Evolutionary conservation across 2,113 vertebrate genomes (phyloP).

Genomic region (Struthio camelus): DNA sequence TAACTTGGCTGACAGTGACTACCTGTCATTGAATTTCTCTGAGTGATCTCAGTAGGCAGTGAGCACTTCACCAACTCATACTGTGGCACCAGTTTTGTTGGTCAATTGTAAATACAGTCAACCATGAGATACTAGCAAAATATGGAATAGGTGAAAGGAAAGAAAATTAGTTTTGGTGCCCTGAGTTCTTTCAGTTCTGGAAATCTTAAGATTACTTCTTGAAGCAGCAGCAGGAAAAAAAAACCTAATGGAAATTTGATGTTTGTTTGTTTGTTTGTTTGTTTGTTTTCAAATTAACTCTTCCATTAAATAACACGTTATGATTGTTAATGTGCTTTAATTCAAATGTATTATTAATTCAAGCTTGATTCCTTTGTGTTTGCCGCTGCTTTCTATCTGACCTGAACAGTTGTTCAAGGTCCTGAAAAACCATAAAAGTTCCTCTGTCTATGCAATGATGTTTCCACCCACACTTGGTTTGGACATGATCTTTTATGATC

Average conservation of each 20-base stretch:
- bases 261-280: not conserved
- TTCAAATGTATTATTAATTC: not conserved
- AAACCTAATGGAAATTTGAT: not conserved
- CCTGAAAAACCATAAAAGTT: accelerated
- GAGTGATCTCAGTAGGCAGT: not conserved
- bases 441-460: accelerated
- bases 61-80: not conserved
- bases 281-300: accelerated
- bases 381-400: not conserved
- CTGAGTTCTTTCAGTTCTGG: not conserved
- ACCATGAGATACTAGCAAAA: not conserved
- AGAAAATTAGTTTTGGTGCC: not conserved
- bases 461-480: not conserved
- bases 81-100: not conserved
- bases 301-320: not conserved
- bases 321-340: not conserved
- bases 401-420: not conserved
- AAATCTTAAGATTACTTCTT: not conserved
- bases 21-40: not conserved
- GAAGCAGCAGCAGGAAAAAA: not conserved
- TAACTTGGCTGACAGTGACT: not conserved
- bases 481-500: not conserved
- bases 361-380: accelerated
- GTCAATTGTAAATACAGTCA: not conserved
- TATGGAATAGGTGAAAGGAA: not conserved